Percentiles rank a stretch among this genome's conserved stretches.
These are phyloP conservation scores for Eubasilissa splendida DNA, from an alignment of 2,888 invertebrate genomes.

Conservation along the genomic window DNA sequence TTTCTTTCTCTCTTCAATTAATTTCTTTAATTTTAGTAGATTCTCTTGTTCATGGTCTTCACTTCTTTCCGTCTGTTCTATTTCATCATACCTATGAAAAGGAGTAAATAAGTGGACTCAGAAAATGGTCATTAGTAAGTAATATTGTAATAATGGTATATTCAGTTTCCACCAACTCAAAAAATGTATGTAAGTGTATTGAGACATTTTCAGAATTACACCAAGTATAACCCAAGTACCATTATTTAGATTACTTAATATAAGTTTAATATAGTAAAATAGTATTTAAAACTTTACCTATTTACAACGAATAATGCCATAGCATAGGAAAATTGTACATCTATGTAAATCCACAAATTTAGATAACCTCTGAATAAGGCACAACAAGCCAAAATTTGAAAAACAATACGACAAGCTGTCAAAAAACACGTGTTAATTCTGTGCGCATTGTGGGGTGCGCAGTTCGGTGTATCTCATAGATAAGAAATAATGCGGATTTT, in stretches of 20 bases:
- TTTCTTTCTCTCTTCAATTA: constrained; percentile 74
- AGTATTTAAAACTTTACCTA: constrained; percentile 69
- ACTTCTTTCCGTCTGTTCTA: constrained; percentile 64
- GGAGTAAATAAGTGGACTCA: too few species aligned
- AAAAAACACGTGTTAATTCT: neutral
- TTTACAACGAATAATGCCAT: constrained; percentile 84
- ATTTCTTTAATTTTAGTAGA: constrained; percentile 74
- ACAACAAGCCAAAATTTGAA: neutral
- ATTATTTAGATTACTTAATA: too few species aligned
- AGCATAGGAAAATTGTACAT: constrained; percentile 16
- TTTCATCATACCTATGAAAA: constrained; percentile 68
- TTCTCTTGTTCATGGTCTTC: constrained; percentile 72
- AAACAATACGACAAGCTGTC: constrained; percentile 6
- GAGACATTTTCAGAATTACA: neutral
- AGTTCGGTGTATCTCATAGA: too few species aligned
- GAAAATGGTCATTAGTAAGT: too few species aligned
- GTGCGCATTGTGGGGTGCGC: too few species aligned
- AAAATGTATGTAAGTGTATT: neutral
- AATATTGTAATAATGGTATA: too few species aligned
- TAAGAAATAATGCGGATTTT: too few species aligned
- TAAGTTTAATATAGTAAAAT: neutral
- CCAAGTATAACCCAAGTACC: neutral
- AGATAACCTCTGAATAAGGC: too few species aligned
- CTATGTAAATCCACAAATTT: neutral
- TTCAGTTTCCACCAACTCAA: too few species aligned